phyloP scores from a whole-genome alignment of 2,797 vertebrate genomes.

The Enteromius viviparus region DNA sequence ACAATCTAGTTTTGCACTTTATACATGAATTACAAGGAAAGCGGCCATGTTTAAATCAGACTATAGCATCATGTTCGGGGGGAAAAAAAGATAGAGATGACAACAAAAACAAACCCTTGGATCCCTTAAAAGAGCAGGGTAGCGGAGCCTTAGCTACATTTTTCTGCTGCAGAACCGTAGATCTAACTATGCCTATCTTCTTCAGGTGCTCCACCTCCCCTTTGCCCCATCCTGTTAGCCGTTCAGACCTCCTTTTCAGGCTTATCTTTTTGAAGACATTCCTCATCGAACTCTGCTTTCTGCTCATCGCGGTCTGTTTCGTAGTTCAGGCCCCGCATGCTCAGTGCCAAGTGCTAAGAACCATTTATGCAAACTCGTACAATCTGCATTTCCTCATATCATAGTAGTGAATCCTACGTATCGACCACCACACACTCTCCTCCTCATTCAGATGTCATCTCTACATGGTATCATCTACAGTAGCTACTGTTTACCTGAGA shows the following conservation, averaged over 20 bases:
- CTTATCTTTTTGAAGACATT: conserved; percentile 73
- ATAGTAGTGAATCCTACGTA: background rate
- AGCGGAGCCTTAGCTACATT: conserved; percentile 53
- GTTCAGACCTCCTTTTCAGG: conserved; percentile 47
- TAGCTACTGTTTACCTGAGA: conserved; percentile 61
- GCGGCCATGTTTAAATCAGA: conserved; percentile 70
- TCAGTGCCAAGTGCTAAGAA: conserved; percentile 42
- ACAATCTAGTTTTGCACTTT: conserved; percentile 87
- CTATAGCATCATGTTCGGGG: conserved; percentile 44
- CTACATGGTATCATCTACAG: conserved; percentile 45
- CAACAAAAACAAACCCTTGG: conserved; percentile 30
- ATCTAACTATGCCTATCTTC: conserved; percentile 72
- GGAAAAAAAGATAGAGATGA: background rate
- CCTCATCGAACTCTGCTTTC: conserved; percentile 64
- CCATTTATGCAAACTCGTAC: conserved; percentile 43
- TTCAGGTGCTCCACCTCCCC: conserved; percentile 71
- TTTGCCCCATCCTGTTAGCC: conserved; percentile 23
- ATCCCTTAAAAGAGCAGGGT: conserved; percentile 50
- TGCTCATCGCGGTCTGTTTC: background rate
- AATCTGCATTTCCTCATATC: conserved; percentile 33
- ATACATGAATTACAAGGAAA: conserved; percentile 73
- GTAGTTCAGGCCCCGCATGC: conserved; percentile 31
- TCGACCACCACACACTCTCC: conserved; percentile 63
- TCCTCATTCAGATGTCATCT: conserved; percentile 44
- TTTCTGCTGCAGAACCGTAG: conserved; percentile 63